Evolutionary conservation across 2,113 vertebrate species (phyloP), one percentile per base, ranked within the genome.

Genomic region (Siphamia tubifer): DNA sequence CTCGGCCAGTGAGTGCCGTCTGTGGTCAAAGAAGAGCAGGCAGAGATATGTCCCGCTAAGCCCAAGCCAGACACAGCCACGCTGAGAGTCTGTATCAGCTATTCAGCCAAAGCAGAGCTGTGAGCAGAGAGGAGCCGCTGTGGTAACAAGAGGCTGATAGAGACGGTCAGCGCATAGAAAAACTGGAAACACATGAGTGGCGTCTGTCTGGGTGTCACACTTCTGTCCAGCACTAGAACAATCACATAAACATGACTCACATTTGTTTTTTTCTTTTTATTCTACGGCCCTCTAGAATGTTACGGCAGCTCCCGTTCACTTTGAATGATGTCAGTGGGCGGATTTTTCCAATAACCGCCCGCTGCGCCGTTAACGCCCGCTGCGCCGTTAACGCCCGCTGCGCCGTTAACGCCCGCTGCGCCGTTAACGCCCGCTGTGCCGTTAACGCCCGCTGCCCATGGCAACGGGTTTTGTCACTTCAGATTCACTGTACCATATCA

Each of bases 1-100:
- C 71, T 40, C 53, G 49, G 65, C 49, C 64, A 44, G 48, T 45
- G 74, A 79, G 79, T 73, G 81, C 74, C 70, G 79, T 73, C 77
- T 70, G 71, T 74, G 81, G 81, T 81, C 77, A 79, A 66, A 81
- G 69, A 79, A 52, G 72, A 74, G 77, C 70, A 81, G 68, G 70
- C 81, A 69, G 44, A 83, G 74, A 83, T 74, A 82, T 61, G 68
- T 48, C 54, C 56, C 24, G 76, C 64, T 77, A 73, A 74, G 51
- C 69, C 12, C 48, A 45, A 81, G 66, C 61, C 71, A 86, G 72
- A 79, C 77, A 47, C 44, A 55, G 49, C 34, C 54, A 47, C 73
- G 79, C 48, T 58, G 73, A 70, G 75, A 78, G 65, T 65, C 74
- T 31, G 68, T 72, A 81, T 84, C 77, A 72, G 57, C 67, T 16